phyloP scores from a whole-genome alignment of 1,140 invertebrate genomes.

The Branchinecta lynchi region DNA sequence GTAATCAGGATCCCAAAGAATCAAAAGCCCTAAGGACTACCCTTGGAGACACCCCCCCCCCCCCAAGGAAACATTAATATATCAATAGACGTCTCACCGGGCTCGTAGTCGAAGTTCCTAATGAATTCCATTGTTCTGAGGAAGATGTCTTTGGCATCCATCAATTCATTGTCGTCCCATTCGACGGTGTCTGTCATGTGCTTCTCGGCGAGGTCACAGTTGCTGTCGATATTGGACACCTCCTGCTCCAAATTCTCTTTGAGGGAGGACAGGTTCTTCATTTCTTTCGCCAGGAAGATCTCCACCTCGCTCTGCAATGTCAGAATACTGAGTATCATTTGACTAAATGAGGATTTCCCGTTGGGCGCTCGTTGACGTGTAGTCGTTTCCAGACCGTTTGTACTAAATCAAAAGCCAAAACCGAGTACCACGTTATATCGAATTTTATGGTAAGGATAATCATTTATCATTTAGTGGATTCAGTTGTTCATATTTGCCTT shows the following conservation, averaged over 20 bases:
- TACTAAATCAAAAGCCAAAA: no score
- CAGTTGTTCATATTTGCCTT: no score
- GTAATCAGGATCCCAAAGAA: no score
- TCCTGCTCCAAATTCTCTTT: conserved; percentile 85
- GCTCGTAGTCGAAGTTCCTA: conserved; percentile 81
- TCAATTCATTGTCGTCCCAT: conserved; percentile 33
- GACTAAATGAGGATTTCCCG: no score
- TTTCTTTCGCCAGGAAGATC: conserved; percentile 63
- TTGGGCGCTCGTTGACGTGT: no score
- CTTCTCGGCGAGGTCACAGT: conserved; percentile 91
- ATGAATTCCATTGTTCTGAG: conserved; percentile 80
- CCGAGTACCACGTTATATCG: no score
- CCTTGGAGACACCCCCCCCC: no score
- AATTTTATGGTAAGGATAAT: no score
- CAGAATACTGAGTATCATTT: no score
- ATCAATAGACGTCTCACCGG: conserved; percentile 26
- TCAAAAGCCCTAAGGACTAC: no score
- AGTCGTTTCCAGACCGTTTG: no score
- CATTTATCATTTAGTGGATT: no score
- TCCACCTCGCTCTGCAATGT: conserved; percentile 52
- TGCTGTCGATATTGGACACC: conserved; percentile 78
- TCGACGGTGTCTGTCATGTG: conserved; percentile 58
- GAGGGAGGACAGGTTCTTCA: conserved; percentile 61
- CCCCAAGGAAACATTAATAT: background rate
- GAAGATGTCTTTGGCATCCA: conserved; percentile 88